phyloP scores from a whole-genome alignment of 2,797 vertebrate species.

The Schizopygopsis pylzovi region DNA sequence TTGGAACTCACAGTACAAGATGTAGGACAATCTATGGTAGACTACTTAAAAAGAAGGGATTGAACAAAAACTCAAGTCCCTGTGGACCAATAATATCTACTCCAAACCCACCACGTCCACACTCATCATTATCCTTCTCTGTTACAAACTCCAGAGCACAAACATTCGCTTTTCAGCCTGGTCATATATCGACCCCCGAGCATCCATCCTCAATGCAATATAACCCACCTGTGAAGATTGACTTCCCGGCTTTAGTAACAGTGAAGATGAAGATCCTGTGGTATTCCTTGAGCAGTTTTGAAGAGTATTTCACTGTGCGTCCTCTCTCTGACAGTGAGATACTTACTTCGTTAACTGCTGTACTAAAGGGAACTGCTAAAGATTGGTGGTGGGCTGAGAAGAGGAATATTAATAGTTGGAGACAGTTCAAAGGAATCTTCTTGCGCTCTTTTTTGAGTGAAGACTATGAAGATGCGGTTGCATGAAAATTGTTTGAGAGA shows the following conservation, averaged over 20 bases:
- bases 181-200: no score
- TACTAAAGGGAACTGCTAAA: no score
- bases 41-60: no score
- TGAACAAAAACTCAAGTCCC: no score
- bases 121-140: no score
- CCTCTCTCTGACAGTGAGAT: no score
- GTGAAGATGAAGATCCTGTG: background rate
- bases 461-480: background rate
- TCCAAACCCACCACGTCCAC: no score
- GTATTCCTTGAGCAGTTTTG: background rate
- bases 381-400: background rate
- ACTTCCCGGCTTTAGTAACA: background rate
- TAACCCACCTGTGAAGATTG: background rate
- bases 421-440: background rate
- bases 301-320: background rate
- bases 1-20: no score
- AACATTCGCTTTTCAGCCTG: background rate
- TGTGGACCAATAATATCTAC: no score
- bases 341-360: no score
- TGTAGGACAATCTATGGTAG: no score
- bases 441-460: background rate
- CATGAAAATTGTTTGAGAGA: background rate
- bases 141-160: no score
- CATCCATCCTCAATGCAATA: background rate
- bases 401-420: background rate